Conservation (phyloP, 2,797 vertebrate genomes). For the Poeciliopsis paucimaculata region DNA sequence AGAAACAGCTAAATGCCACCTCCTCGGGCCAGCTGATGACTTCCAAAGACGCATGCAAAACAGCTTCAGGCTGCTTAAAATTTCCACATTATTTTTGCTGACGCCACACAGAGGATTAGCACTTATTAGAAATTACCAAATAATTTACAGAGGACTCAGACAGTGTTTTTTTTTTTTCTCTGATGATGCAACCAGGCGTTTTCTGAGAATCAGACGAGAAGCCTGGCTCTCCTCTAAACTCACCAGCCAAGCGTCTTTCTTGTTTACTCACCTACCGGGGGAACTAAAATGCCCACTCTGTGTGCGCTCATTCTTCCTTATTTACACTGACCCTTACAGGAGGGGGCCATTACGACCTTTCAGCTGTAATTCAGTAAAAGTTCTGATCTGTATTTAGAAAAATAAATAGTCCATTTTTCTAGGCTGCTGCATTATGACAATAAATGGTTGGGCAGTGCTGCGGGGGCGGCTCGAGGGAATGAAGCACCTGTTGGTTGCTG, state of each 20-base stretch:
- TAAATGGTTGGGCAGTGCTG: slow-evolving; percentile 66
- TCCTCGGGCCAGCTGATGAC: slow-evolving; percentile 55
- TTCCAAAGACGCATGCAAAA: slow-evolving; percentile 35
- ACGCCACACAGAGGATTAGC: slow-evolving; percentile 47
- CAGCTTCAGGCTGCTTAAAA: slow-evolving; percentile 44
- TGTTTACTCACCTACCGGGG: slow-evolving; percentile 78
- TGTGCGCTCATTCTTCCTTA: slow-evolving; percentile 74
- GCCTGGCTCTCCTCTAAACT: slow-evolving; percentile 43
- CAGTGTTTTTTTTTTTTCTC: slow-evolving; percentile 42
- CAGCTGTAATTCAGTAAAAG: slow-evolving; percentile 81
- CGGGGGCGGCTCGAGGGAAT: slow-evolving; percentile 56
- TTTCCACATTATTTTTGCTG: slow-evolving; percentile 55
- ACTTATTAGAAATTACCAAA: slow-evolving; percentile 38
- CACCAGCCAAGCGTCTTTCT: slow-evolving; percentile 73
- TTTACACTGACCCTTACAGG: slow-evolving; percentile 77
- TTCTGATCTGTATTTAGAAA: slow-evolving; percentile 78
- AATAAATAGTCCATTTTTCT: slow-evolving; percentile 76
- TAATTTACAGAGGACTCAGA: slow-evolving; percentile 56
- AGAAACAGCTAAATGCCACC: slow-evolving; percentile 22
- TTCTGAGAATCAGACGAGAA: slow-evolving; percentile 54
- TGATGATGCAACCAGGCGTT: slow-evolving; percentile 59
- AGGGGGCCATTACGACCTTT: slow-evolving; percentile 78
- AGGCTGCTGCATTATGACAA: slow-evolving; percentile 74
- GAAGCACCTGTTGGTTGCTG: slow-evolving; percentile 77
- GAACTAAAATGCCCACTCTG: slow-evolving; percentile 79